phyloP scores from a whole-genome alignment of 2,797 vertebrate genomes.

The Coilia nasus region DNA sequence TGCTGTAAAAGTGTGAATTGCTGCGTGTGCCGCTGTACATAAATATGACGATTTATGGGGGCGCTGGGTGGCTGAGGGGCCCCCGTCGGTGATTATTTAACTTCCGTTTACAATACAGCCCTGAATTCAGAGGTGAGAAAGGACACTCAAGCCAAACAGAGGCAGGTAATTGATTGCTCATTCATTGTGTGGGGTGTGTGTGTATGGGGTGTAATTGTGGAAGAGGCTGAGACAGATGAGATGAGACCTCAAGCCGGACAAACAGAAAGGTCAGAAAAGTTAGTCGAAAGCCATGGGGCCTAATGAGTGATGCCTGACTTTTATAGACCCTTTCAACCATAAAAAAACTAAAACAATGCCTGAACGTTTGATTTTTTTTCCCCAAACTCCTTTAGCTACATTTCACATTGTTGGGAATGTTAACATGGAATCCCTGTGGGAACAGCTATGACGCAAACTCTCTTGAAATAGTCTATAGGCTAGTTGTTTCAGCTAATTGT shows the following conservation, averaged over 20 bases:
- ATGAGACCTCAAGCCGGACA: background rate
- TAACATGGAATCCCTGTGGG: too few relatives aligned
- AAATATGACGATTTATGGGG: constrained; percentile 27
- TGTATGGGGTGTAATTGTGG: background rate
- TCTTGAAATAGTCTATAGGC: too few relatives aligned
- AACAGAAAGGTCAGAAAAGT: background rate
- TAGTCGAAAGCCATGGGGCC: background rate
- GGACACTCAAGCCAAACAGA: constrained; percentile 24
- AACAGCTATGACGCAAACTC: too few relatives aligned
- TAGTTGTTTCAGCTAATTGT: background rate
- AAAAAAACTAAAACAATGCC: too few relatives aligned
- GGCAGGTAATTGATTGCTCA: constrained; percentile 3
- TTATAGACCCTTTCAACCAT: too few relatives aligned
- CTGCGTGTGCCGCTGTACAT: constrained; percentile 17
- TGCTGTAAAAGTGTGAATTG: constrained; percentile 33
- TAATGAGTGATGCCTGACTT: background rate
- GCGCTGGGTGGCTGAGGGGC: background rate
- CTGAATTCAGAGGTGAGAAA: constrained; percentile 20
- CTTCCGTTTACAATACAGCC: constrained; percentile 20
- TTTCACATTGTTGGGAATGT: too few relatives aligned
- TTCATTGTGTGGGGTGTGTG: background rate
- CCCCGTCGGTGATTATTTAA: constrained; percentile 8
- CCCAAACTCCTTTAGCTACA: too few relatives aligned
- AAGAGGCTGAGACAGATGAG: background rate
- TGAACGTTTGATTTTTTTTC: too few relatives aligned